Percentiles rank a stretch among this genome's conserved stretches.
Evolutionary conservation across 2,113 vertebrate genomes (phyloP).

Genomic region (Hystrix brachyura): DNA sequence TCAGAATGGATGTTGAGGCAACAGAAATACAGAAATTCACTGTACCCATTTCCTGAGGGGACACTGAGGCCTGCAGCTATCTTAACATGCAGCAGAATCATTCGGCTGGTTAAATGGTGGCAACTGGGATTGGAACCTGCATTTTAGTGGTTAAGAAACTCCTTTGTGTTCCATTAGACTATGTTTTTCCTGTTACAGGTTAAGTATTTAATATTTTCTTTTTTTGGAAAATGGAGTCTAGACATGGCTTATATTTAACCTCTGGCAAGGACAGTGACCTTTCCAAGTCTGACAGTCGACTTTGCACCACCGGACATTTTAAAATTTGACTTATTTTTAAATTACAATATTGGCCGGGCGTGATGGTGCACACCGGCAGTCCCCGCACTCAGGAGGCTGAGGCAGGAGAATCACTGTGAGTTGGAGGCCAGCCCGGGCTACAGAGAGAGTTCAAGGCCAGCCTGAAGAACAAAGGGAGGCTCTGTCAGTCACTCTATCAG

Average conservation of each 20-base stretch:
- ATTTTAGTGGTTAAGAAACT: neutral
- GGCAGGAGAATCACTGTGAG: neutral
- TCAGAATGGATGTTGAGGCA: neutral
- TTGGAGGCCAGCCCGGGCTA: neutral
- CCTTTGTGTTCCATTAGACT: neutral
- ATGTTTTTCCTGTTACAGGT: neutral
- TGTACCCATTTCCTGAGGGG: neutral
- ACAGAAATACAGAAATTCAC: neutral
- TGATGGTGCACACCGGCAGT: neutral
- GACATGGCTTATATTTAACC: neutral
- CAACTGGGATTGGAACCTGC: neutral
- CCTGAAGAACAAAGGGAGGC: neutral
- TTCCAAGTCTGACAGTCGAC: neutral
- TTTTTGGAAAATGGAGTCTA: neutral
- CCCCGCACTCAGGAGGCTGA: neutral
- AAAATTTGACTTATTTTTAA: constrained; percentile 15
- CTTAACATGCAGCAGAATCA: neutral
- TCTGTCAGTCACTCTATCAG: too few relatives aligned
- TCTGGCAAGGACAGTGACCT: neutral
- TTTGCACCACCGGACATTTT: neutral
- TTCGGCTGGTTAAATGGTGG: neutral
- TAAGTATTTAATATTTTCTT: neutral
- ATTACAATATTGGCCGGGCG: neutral
- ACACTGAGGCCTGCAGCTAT: neutral
- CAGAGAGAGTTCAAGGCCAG: neutral